Percentiles rank a stretch among this genome's conserved stretches.
Conservation (phyloP, 2,888 invertebrate species). For the Ellobium chinense region DNA sequence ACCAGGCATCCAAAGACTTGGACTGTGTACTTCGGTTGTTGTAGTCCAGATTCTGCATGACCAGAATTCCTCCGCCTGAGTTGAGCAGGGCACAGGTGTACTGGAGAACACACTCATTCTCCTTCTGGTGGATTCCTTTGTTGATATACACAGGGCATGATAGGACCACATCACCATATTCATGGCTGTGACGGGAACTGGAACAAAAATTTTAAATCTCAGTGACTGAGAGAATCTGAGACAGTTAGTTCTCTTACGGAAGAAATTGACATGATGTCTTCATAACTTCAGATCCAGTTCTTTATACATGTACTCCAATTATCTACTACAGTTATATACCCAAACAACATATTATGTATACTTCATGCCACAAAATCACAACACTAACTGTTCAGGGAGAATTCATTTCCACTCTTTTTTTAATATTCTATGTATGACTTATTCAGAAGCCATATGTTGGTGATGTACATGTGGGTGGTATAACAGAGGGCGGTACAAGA, state of each 20-base stretch:
- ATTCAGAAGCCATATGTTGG: no score
- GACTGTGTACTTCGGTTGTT: slow-evolving; percentile 48
- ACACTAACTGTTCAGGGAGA: no score
- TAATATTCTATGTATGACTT: no score
- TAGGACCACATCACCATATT: slow-evolving; percentile 64
- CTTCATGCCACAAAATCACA: no score
- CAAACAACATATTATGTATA: no score
- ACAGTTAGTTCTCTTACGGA: no score
- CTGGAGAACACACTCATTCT: slow-evolving; percentile 60
- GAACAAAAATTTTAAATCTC: slow-evolving; percentile 3
- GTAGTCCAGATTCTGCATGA: slow-evolving; percentile 63
- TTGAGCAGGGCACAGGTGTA: slow-evolving; percentile 67
- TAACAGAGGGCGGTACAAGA: no score
- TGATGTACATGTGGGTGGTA: no score
- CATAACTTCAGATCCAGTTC: not conserved
- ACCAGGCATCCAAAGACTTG: slow-evolving; percentile 69
- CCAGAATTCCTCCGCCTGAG: slow-evolving; percentile 67
- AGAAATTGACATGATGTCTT: not conserved
- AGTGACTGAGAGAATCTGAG: not conserved
- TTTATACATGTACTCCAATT: no score
- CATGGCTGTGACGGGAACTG: slow-evolving; percentile 56
- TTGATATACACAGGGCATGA: slow-evolving; percentile 63
- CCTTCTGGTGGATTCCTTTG: slow-evolving; percentile 56
- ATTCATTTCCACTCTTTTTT: no score
- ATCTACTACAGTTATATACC: no score